Base-by-base conservation (phyloP, 2,113 vertebrate species). In the Syngnathoides biaculeatus region DNA sequence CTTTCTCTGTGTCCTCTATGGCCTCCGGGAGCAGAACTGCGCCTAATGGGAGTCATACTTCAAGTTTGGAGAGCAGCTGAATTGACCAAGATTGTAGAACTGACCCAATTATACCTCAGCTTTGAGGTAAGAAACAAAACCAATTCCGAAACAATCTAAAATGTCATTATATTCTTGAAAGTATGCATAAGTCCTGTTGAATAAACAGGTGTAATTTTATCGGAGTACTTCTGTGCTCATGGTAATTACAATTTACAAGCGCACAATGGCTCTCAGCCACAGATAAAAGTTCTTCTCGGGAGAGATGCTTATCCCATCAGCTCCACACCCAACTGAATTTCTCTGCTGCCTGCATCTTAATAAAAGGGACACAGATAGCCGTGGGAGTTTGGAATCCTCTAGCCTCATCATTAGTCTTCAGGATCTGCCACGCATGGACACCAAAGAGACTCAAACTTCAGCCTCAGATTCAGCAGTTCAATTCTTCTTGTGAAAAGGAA, bases 31-130 rank as follows among this genome's bases (percentile, higher is more conserved):
- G 75, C 65, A 58, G 66, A 65, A 58, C 74, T 72, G 79, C 60
- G 64, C 80, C 75, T 88, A 89, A 90, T 88, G 79, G 81, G 73
- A 75, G 80, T 60, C 61, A 81, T 84, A 50, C 78, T 79, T 81
- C 66, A 83, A 78, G 78, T 87, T 84, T 80, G 71, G 68, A 75
- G 55, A 79, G 79, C 77, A 79, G 65, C 73, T 69, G 65, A 57
- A 68, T 61, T 84, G 79, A 82, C 78, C 82, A 74, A 38, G 64
- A 67, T 64, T 79, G 66, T 52, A 47, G 62, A 45, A 68, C 52
- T 84, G 77, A 84, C 85, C 88, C 68, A 82, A 82, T 88, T 89
- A 79, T 62, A 59, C 68, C 75, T 8, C 63, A 30, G 48, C 69
- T 72, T 66, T 72, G 11, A 64, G 59, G 60, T 47, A 22, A 66